Evolutionary conservation across 2,113 vertebrate species (phyloP).

Genomic region (Dascyllus trimaculatus): DNA sequence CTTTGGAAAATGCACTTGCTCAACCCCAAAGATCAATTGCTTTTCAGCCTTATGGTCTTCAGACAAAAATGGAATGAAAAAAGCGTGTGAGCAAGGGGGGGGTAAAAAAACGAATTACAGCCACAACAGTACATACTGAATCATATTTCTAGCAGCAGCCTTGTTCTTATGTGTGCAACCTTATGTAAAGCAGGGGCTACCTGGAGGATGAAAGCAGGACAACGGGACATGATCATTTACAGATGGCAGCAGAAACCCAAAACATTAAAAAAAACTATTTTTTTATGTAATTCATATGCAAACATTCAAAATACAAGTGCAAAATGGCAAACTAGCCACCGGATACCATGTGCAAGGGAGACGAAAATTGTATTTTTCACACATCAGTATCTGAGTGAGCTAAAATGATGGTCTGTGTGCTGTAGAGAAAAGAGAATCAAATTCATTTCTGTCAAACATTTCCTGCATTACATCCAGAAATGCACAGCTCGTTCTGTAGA

Average conservation of each 20-base stretch:
- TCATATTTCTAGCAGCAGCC: conserved; percentile 32
- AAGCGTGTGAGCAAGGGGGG: conserved; percentile 20
- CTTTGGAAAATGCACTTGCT: conserved; percentile 71
- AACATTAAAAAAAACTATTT: not conserved
- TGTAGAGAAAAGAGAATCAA: not conserved
- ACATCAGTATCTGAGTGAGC: not conserved
- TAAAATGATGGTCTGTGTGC: not conserved
- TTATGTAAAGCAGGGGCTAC: conserved; percentile 16
- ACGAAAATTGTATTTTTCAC: not conserved
- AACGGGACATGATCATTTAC: conserved; percentile 1
- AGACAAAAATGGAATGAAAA: conserved; percentile 47
- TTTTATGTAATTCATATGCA: not conserved
- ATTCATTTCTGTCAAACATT: not conserved
- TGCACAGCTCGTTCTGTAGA: not conserved
- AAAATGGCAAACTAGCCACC: not conserved
- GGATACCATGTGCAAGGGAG: not conserved
- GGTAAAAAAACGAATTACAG: conserved; percentile 45
- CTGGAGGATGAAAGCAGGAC: conserved; percentile 14
- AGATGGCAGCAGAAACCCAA: not conserved
- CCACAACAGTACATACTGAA: conserved; percentile 10
- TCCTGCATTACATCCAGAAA: not conserved
- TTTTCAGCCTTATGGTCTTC: conserved; percentile 45
- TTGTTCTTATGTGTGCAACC: conserved; percentile 19
- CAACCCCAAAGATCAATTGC: conserved; percentile 73
- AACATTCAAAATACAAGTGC: not conserved